Evolutionary conservation across 1,140 invertebrate genomes (phyloP).

Genomic region (Pseudomyrmex concolor): DNA sequence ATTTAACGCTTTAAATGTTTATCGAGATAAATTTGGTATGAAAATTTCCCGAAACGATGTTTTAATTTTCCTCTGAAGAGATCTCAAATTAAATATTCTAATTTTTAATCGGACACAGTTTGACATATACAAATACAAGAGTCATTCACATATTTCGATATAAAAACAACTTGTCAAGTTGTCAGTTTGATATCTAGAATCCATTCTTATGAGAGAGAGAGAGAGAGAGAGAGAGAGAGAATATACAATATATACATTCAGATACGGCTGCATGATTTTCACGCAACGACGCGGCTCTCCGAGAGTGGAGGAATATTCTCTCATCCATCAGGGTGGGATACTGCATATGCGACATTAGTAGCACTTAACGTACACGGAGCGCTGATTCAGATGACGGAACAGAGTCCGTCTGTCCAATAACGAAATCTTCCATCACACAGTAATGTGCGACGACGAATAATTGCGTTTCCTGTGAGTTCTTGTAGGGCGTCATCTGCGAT

Average conservation of each 20-base stretch:
- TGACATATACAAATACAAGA: background rate
- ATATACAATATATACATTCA: slow-evolving; percentile 11
- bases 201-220: background rate
- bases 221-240: too few species aligned
- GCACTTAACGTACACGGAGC: slow-evolving; percentile 77
- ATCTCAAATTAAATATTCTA: slow-evolving; percentile 3
- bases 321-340: slow-evolving; percentile 73
- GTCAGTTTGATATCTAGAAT: slow-evolving; percentile 4
- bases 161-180: background rate
- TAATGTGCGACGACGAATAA: slow-evolving; percentile 31
- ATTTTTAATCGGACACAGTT: background rate
- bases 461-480: slow-evolving; percentile 9
- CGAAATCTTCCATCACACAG: slow-evolving; percentile 39
- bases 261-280: slow-evolving; percentile 58
- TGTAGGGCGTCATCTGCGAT: background rate
- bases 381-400: slow-evolving; percentile 76
- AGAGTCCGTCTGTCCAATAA: slow-evolving; percentile 11
- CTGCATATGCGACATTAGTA: slow-evolving; percentile 75
- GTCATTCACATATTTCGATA: background rate
- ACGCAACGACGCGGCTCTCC: slow-evolving; percentile 38
- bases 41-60: too few species aligned
- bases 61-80: background rate
- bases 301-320: slow-evolving; percentile 59
- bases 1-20: background rate
- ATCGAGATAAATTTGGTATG: background rate